Evolutionary conservation across 2,113 vertebrate species (phyloP).

Genomic region (Dryoscopus gambensis): DNA sequence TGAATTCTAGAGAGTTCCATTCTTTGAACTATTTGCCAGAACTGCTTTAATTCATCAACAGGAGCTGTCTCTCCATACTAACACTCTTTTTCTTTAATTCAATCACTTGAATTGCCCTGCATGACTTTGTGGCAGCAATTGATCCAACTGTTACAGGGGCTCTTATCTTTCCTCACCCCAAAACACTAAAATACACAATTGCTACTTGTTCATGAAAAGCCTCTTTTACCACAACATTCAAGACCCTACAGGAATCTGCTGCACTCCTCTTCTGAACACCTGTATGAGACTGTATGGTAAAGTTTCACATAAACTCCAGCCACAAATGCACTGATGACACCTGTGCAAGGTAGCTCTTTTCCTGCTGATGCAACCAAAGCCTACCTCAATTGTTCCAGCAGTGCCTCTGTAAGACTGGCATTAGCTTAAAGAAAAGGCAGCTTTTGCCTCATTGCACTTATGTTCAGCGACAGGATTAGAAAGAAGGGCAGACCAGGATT

Average conservation of each 20-base stretch:
- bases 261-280: background rate
- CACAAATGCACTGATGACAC: background rate
- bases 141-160: background rate
- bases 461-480: background rate
- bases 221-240: background rate
- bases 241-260: background rate
- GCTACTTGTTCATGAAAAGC: background rate
- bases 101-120: background rate
- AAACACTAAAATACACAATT: background rate
- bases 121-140: background rate
- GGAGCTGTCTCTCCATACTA: background rate
- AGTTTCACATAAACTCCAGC: background rate
- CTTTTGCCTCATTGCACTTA: background rate
- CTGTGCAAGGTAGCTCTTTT: background rate
- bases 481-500: background rate
- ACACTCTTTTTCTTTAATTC: background rate
- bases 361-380: background rate
- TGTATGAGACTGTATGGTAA: background rate
- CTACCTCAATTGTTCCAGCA: background rate
- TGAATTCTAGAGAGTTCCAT: background rate
- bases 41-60: background rate
- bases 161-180: background rate
- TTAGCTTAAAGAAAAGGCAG: background rate
- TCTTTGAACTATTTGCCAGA: background rate
- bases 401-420: background rate